Conservation (phyloP, 2,113 vertebrate genomes). For the Agapornis roseicollis region DNA sequence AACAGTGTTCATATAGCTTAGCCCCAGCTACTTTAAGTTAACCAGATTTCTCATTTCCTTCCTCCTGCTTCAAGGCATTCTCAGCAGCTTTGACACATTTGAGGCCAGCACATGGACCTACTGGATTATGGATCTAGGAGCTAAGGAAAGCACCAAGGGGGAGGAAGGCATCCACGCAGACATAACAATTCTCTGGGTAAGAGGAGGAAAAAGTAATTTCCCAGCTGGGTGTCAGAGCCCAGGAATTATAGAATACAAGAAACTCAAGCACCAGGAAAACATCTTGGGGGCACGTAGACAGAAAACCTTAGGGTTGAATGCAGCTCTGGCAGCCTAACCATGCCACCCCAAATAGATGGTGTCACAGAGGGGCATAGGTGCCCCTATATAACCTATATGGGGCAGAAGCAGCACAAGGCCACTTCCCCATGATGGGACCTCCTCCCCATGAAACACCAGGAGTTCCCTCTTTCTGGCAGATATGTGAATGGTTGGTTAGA, state of each 20-base stretch:
- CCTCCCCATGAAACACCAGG: neutral
- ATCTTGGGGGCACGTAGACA: neutral
- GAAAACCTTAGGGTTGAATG: neutral
- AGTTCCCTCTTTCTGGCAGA: neutral
- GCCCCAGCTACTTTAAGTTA: neutral
- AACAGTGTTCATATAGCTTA: neutral
- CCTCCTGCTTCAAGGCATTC: neutral
- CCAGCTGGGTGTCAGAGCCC: neutral
- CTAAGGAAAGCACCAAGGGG: neutral
- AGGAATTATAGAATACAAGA: neutral
- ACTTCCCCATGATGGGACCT: neutral
- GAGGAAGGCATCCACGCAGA: neutral
- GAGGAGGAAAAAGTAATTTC: neutral
- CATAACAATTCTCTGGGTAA: neutral
- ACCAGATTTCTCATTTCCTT: neutral
- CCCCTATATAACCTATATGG: neutral
- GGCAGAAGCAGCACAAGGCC: neutral
- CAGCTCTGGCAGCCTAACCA: neutral
- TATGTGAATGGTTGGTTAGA: neutral
- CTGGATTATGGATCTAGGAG: neutral
- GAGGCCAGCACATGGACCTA: neutral
- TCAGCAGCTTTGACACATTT: neutral
- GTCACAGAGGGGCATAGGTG: neutral
- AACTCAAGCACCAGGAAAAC: neutral
- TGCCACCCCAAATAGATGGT: neutral